These are phyloP conservation scores for Drosophila serrata DNA, from an alignment of 1,140 invertebrate species.

Conservation along the genomic window DNA sequence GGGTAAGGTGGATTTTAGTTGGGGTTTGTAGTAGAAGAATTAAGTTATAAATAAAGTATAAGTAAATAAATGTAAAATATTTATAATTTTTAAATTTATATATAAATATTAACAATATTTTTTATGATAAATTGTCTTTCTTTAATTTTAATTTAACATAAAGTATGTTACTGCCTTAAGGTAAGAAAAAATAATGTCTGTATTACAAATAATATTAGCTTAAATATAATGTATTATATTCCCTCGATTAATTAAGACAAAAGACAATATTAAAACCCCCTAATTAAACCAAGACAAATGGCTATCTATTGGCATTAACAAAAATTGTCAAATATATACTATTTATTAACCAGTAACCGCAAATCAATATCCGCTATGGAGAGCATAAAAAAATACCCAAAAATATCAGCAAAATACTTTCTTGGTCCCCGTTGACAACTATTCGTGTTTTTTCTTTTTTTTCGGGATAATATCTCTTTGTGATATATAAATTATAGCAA, in stretches of 20 bases:
- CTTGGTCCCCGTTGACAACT: slow-evolving; percentile 46
- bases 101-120: no score
- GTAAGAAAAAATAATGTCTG: no score
- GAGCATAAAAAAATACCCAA: slow-evolving; percentile 4
- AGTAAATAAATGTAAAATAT: no score
- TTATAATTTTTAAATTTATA: no score
- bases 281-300: background rate
- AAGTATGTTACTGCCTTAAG: no score
- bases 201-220: no score
- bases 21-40: background rate
- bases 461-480: slow-evolving; percentile 51
- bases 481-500: slow-evolving; percentile 42
- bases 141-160: no score
- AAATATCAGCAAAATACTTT: background rate
- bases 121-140: no score
- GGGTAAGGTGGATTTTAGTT: background rate
- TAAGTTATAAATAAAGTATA: background rate
- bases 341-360: background rate
- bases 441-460: slow-evolving; percentile 37
- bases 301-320: background rate
- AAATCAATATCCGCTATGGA: slow-evolving; percentile 5
- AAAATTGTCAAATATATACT: background rate
- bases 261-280: background rate
- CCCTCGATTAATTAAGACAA: background rate
- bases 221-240: no score